Conservation (phyloP, 2,113 vertebrate species). For the Astur gentilis region DNA sequence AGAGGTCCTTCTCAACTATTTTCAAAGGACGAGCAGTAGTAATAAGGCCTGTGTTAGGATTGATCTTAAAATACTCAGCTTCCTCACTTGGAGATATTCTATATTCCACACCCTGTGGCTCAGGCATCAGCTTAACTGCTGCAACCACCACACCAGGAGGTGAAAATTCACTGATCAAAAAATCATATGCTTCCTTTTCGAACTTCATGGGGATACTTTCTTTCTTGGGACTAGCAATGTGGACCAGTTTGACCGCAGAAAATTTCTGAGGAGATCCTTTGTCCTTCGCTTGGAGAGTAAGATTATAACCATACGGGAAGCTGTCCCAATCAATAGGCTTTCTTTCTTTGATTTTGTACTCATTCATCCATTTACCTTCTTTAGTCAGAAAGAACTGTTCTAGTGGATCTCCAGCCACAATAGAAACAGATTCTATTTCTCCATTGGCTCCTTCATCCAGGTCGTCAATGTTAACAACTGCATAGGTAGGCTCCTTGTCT, state of each 20-base stretch:
- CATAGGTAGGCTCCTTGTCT: conserved; percentile 83
- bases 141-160: conserved; percentile 88
- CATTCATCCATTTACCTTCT: conserved; percentile 79
- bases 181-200: conserved; percentile 83
- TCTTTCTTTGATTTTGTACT: conserved; percentile 85
- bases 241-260: conserved; percentile 79
- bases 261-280: conserved; percentile 87
- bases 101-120: conserved; percentile 85
- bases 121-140: conserved; percentile 81
- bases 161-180: conserved; percentile 88
- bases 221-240: conserved; percentile 75
- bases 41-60: conserved; percentile 86
- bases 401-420: conserved; percentile 85
- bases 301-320: conserved; percentile 84
- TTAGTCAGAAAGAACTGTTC: conserved; percentile 84
- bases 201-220: conserved; percentile 75
- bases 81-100: conserved; percentile 80
- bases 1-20: conserved; percentile 78
- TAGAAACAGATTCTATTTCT: conserved; percentile 87
- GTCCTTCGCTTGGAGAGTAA: conserved; percentile 94
- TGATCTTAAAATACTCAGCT: conserved; percentile 85
- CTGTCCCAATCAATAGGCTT: conserved; percentile 82
- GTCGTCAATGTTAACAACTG: conserved; percentile 85
- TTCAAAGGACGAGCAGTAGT: conserved; percentile 84
- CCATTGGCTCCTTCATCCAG: conserved; percentile 89